phyloP scores from a whole-genome alignment of 2,113 vertebrate genomes.

The Nothobranchius kuhntae region DNA sequence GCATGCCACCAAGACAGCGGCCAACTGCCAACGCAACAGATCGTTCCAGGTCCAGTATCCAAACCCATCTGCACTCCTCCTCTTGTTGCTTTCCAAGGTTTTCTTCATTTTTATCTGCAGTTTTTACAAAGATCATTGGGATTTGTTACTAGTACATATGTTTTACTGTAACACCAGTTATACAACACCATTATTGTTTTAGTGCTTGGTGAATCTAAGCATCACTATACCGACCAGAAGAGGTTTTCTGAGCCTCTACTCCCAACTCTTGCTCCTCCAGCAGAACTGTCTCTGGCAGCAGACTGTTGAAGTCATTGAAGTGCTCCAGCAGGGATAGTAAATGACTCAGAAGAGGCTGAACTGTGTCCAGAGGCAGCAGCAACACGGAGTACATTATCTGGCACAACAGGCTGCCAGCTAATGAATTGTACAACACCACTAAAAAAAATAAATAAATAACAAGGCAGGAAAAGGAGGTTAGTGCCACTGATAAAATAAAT shows the following conservation, averaged over 20 bases:
- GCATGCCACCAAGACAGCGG: conserved; percentile 81
- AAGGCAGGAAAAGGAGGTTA: conserved; percentile 6
- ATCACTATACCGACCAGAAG: conserved; percentile 47
- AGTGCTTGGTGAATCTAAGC: neutral
- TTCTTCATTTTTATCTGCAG: conserved; percentile 66
- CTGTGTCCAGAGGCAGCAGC: conserved; percentile 76
- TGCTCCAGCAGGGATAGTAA: conserved; percentile 79
- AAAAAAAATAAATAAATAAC: conserved; percentile 41
- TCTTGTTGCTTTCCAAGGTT: conserved; percentile 34
- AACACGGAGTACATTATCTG: conserved; percentile 83
- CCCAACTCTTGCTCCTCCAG: conserved; percentile 77
- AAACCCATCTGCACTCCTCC: conserved; percentile 75
- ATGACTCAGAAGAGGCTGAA: conserved; percentile 79
- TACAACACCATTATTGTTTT: neutral
- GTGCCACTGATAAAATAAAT: conserved; percentile 1
- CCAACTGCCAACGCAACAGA: conserved; percentile 79
- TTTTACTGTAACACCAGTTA: neutral
- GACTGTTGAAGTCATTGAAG: conserved; percentile 78
- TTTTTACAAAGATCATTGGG: neutral
- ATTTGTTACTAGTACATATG: neutral
- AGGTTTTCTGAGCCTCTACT: conserved; percentile 56
- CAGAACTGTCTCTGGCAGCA: conserved; percentile 74
- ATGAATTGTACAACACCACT: conserved; percentile 81
- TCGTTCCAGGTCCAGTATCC: conserved; percentile 82
- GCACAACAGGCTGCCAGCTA: conserved; percentile 81